These are phyloP conservation scores for Caenorhabditis virilis DNA, from an alignment of 2,888 invertebrate genomes.

Conservation along the genomic window DNA sequence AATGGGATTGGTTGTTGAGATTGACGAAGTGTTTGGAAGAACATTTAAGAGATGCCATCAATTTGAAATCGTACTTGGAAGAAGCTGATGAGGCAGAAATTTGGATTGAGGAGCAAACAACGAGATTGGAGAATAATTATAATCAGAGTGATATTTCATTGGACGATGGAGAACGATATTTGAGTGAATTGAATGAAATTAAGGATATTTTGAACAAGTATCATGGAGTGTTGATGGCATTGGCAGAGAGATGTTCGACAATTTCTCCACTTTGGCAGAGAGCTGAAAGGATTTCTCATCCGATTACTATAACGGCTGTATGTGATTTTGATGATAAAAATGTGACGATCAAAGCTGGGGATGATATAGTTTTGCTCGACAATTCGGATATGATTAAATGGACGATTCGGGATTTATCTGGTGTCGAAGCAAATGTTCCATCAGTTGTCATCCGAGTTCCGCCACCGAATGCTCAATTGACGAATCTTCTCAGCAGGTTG, in stretches of 20 bases:
- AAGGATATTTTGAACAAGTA: slow-evolving; percentile 85
- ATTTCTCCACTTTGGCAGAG: slow-evolving; percentile 89
- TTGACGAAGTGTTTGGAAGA: slow-evolving; percentile 91
- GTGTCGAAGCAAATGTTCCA: slow-evolving; percentile 83
- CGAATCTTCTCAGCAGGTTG: slow-evolving; percentile 75
- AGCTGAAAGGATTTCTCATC: slow-evolving; percentile 79
- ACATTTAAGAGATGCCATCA: slow-evolving; percentile 88
- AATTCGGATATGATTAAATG: slow-evolving; percentile 91
- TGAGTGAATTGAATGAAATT: slow-evolving; percentile 81
- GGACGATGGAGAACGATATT: slow-evolving; percentile 84
- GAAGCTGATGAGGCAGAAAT: slow-evolving; percentile 87
- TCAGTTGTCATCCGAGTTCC: slow-evolving; percentile 83
- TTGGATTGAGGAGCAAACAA: slow-evolving; percentile 80
- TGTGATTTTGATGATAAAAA: slow-evolving; percentile 90
- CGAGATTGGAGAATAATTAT: slow-evolving; percentile 87
- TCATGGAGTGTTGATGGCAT: slow-evolving; percentile 81
- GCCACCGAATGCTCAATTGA: slow-evolving; percentile 89
- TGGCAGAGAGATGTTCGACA: slow-evolving; percentile 81
- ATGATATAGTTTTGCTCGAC: slow-evolving; percentile 86
- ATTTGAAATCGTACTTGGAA: slow-evolving; percentile 88
- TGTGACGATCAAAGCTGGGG: slow-evolving; percentile 69
- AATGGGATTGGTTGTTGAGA: slow-evolving; percentile 97
- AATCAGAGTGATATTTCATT: slow-evolving; percentile 91
- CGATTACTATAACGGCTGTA: slow-evolving; percentile 84
- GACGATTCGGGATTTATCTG: slow-evolving; percentile 84